These are phyloP conservation scores for Dryobates pubescens DNA, from an alignment of 2,797 vertebrate genomes.

Conservation along the genomic window DNA sequence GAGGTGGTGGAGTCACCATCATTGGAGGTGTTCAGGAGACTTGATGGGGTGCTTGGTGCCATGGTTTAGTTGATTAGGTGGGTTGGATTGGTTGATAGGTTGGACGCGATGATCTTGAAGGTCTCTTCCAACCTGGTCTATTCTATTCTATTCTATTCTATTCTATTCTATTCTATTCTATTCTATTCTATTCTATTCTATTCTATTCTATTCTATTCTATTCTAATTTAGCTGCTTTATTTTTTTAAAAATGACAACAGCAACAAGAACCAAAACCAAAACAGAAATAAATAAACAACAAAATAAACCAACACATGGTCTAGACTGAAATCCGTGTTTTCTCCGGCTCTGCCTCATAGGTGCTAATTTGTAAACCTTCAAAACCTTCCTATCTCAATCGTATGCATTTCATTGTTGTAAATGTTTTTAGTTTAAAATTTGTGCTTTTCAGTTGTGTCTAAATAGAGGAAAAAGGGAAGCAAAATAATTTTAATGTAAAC, in stretches of 20 bases:
- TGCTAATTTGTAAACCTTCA: background rate
- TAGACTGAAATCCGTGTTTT: background rate
- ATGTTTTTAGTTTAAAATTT: background rate
- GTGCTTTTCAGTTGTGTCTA: background rate
- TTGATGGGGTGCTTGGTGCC: too few species aligned
- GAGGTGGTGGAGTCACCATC: too few species aligned
- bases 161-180: too few species aligned
- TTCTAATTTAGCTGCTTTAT: background rate
- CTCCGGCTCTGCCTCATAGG: background rate
- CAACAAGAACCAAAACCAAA: background rate
- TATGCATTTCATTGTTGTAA: background rate
- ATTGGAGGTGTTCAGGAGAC: too few species aligned
- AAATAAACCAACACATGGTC: background rate
- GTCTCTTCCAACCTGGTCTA: too few species aligned
- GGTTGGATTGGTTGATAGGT: too few species aligned
- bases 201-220: too few species aligned
- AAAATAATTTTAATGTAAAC: background rate
- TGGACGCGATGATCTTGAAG: too few species aligned
- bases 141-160: too few species aligned
- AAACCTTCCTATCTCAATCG: background rate
- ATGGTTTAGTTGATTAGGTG: too few species aligned
- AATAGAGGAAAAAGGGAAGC: background rate
- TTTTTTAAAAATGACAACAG: background rate
- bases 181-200: too few species aligned
- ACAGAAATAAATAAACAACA: background rate